Conservation (phyloP, 2,888 invertebrate genomes). For the Agrochola litura region DNA sequence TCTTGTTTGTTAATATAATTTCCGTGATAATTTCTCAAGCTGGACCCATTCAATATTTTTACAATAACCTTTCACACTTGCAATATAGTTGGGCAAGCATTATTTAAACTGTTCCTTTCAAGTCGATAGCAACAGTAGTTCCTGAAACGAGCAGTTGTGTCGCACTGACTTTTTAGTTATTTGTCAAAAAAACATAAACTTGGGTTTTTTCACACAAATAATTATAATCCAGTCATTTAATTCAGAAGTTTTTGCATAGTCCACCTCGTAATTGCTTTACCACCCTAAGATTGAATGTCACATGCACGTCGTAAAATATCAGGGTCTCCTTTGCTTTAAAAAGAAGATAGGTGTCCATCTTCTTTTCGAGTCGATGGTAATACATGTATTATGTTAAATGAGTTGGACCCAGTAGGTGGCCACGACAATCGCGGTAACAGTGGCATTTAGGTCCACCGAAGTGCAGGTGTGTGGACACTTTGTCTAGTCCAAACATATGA, state of each 20-base stretch:
- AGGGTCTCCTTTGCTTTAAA: background rate
- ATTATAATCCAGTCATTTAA: background rate
- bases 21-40: background rate
- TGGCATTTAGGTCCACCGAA: background rate
- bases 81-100: background rate
- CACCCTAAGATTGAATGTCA: background rate
- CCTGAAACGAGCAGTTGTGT: background rate
- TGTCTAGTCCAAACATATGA: background rate
- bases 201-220: background rate
- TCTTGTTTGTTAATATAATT: background rate
- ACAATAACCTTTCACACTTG: background rate
- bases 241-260: background rate
- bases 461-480: background rate
- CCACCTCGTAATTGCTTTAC: background rate
- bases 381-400: background rate
- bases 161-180: background rate
- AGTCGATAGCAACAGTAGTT: background rate
- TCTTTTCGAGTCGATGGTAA: background rate
- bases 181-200: background rate
- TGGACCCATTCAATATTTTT: background rate
- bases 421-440: background rate
- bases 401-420: background rate
- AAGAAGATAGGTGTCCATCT: no score
- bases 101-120: background rate
- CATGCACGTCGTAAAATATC: background rate